A percentile compares a stretch with the other conserved stretches of the same genome.
Evolutionary conservation across 2,797 vertebrate genomes (phyloP).

Genomic region (Gorsachius magnificus): DNA sequence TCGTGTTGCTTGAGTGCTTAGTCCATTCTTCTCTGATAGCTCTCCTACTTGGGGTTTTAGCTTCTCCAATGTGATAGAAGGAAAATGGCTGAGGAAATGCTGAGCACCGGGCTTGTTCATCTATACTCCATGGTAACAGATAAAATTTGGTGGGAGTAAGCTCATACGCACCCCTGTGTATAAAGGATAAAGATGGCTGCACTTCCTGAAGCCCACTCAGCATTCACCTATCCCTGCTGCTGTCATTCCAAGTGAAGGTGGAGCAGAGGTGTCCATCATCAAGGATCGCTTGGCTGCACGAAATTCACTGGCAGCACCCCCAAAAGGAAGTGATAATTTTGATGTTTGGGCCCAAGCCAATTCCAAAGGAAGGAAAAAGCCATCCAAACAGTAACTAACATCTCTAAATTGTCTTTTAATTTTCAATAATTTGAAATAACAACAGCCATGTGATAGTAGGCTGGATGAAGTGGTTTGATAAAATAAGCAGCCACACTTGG

Average conservation of each 20-base stretch:
- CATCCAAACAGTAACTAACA: neutral
- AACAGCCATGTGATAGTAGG: neutral
- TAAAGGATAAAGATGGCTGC: neutral
- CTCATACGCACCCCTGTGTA: neutral
- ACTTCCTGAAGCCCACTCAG: neutral
- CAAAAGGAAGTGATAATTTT: neutral
- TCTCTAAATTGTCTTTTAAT: neutral
- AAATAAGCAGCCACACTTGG: neutral
- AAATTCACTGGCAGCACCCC: neutral
- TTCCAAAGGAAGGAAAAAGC: neutral
- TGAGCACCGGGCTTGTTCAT: neutral
- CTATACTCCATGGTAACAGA: neutral
- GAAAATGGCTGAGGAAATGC: neutral
- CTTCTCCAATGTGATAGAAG: neutral
- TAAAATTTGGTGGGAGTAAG: neutral
- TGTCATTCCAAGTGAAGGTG: neutral
- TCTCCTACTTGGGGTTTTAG: neutral
- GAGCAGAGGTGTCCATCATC: neutral
- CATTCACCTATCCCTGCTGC: neutral
- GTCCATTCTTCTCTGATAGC: neutral
- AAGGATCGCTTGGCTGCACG: neutral
- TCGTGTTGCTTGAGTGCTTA: neutral
- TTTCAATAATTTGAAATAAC: neutral
- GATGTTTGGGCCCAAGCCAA: neutral
- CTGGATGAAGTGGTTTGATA: neutral